Base-by-base conservation (phyloP, 2,888 invertebrate species). In the Drosophila basisetae region DNA sequence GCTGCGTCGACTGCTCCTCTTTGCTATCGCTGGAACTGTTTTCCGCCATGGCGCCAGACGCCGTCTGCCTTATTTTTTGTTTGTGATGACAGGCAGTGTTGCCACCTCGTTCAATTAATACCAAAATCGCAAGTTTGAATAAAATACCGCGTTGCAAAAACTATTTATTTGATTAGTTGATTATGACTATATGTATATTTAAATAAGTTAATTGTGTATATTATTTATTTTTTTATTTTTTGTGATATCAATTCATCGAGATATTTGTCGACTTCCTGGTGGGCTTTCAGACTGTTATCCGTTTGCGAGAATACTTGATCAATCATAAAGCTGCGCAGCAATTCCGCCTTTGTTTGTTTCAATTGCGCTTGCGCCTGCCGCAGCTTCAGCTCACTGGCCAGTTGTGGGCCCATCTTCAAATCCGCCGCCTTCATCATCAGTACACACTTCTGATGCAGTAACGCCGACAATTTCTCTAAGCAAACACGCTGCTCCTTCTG, bases 341-440 rank as follows among this genome's bases (percentile, higher is more conserved):
- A 66, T 5, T 90, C 90, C 0, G 91, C 82, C 53, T 93, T 93
- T 7, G 87, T 83, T 56, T 92, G 91, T 62, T 90, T 84, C 39
- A 90, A 70, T 18, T 80, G 87, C 39, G 87, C 90, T 61, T 92
- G 83, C 4, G 91, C 80, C 16, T 86, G 78, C 59, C 91, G 75
- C 9, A 92, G 49, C 31, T 92, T 88, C 9, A 93, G 65, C 35
- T 92, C 91, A 50, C 91, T 78, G 2, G 68, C 82, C 43, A 91
- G 60, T 66, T 91, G 88, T 0, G 92, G 90, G 0, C 93, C 92
- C 80, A 90, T 76, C 76, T 92, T 93, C 0, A 92, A 47, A 16
- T 93, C 92, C 0, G 91, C 90, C 4, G 83, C 84, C 9, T 77
- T 75, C 55, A 91, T 90, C n/a, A 93, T 80, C 13, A 90, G 78